Evolutionary conservation across 2,797 vertebrate species (phyloP).

Genomic region (Micromesistius poutassou): DNA sequence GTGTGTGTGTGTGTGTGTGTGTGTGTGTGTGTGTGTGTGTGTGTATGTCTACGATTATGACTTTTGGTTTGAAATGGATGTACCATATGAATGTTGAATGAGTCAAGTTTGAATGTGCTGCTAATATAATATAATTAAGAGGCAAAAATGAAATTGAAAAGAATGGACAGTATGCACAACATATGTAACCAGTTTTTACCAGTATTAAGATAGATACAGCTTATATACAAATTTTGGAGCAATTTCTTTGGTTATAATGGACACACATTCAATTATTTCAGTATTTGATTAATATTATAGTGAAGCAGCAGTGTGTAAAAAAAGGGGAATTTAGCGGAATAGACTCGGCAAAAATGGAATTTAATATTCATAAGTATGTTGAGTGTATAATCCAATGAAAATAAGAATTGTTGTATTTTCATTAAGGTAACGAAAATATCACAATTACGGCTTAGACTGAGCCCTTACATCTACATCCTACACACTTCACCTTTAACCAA

Average conservation of each 20-base stretch:
- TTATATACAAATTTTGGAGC: not conserved
- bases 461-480: too few species aligned
- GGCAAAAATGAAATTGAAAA: not conserved
- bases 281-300: not conserved
- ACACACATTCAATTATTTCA: not conserved
- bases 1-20: not conserved
- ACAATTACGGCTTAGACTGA: too few species aligned
- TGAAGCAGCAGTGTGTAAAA: not conserved
- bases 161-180: not conserved
- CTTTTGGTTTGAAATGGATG: not conserved
- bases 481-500: not conserved
- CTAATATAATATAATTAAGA: not conserved
- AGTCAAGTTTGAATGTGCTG: not conserved
- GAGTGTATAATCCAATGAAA: too few species aligned
- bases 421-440: too few species aligned
- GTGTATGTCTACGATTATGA: not conserved
- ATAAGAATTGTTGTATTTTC: too few species aligned
- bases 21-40: slow-evolving; percentile 1
- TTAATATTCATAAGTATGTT: too few species aligned
- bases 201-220: slow-evolving; percentile 1
- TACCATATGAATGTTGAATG: not conserved
- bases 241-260: not conserved
- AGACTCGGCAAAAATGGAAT: too few species aligned
- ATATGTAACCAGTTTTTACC: not conserved
- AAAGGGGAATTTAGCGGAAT: too few species aligned